Evolutionary conservation across 2,797 vertebrate species (phyloP), one percentile per base, ranked within the genome.

Genomic region (Neosalanx taihuensis): DNA sequence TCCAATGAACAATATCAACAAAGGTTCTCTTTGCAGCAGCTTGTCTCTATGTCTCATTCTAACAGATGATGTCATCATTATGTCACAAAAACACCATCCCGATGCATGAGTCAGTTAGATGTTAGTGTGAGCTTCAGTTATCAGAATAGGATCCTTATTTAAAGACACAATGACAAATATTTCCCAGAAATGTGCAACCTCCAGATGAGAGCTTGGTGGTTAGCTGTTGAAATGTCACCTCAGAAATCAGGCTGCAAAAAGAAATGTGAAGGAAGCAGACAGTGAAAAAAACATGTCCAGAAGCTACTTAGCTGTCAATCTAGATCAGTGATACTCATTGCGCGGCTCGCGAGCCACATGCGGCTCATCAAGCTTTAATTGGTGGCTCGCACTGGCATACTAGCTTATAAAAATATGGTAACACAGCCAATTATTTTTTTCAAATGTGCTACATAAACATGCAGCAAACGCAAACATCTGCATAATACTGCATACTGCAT

Each of bases 261-360:
- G 13, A 80, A 72, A 71, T 64, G 12, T 77, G 69, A 79, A 74
- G 78, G 63, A 6, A 62, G 79, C 78, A 64, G 72, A 75, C 56
- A 49, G 17, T 7, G 79, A 77, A 79, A 76, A 79, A 76, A 74
- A 75, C 41, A 82, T 81, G 84, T 86, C 83, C 81, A 76, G 63
- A 73, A 86, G 84, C 82, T 87, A 79, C 84, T 87, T 86, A 82
- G 76, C 70, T 82, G 83, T 79, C 76, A 69, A 77, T 85, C 79
- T 87, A 75, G 74, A 82, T 71, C 69, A 73, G 81, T 81, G 81
- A 80, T 78, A 51, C 23, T 26, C 23, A 26, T 26, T 26, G 23
- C 23, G 23, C 23, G 23, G 23, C 23, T 26, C 23, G 23, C 23
- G 23, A 26, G 23, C 23, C 23, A 26, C 23, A 26, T 26, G 23